phyloP scores from a whole-genome alignment of 2,888 invertebrate species.

The Thymelicus sylvestris region DNA sequence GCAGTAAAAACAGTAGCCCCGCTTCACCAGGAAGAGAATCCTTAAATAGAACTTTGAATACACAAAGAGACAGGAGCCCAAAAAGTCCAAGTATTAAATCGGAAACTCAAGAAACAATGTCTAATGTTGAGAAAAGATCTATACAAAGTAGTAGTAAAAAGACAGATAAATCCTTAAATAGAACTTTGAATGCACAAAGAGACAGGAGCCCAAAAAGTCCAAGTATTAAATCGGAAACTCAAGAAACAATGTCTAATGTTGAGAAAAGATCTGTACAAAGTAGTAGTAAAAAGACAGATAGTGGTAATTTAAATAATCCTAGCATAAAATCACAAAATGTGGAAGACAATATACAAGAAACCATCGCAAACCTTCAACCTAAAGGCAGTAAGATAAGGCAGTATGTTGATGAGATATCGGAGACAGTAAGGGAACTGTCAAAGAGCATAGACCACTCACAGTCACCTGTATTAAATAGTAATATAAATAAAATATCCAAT shows the following conservation, averaged over 20 bases:
- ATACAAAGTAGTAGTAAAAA: conserved; percentile 3
- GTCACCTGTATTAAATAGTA: conserved; percentile 54
- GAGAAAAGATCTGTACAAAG: conserved; percentile 2
- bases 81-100: conserved; percentile 46
- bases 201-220: conserved; percentile 41
- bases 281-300: conserved; percentile 6
- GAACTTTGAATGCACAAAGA: not conserved
- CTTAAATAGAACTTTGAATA: not conserved
- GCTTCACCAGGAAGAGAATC: conserved; percentile 35
- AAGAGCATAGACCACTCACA: conserved; percentile 48
- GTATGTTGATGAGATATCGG: conserved; percentile 58
- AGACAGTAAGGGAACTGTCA: conserved; percentile 57
- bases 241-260: not conserved
- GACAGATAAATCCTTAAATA: conserved; percentile 18
- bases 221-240: conserved; percentile 43
- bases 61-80: conserved; percentile 27
- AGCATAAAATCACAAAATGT: conserved; percentile 9
- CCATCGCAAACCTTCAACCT: conserved; percentile 53
- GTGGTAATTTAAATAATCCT: not conserved
- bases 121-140: not conserved
- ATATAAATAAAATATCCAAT: conserved; percentile 70
- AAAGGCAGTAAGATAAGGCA: conserved; percentile 55
- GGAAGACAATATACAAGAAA: conserved; percentile 48
- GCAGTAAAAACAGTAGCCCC: conserved; percentile 12
- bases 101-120: conserved; percentile 9